Evolutionary conservation across 2,797 vertebrate genomes (phyloP), one percentile per base, ranked within the genome.

Genomic region (Platyrinchus mystaceus): DNA sequence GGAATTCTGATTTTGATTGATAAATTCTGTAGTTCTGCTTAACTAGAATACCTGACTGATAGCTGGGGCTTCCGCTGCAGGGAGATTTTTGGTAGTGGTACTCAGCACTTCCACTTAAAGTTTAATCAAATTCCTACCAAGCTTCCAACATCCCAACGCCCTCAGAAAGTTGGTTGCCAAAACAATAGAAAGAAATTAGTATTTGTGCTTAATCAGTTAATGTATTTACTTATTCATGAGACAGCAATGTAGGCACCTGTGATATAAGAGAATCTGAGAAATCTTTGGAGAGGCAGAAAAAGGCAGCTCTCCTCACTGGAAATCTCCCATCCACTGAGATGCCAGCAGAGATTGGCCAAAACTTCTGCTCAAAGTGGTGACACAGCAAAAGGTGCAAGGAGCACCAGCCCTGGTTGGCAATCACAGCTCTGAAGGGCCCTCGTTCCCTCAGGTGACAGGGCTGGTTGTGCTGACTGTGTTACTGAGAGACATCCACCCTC

Each of bases 391-490:
- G n/a, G 20, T 41, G 50, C 10, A 5, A 37, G n/a, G 49, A 49
- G 28, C 76, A 12, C 37, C 6, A 5, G 4, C 22, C 34, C 52
- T 36, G 63, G 8, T 13, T 36, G 56, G 46, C 56, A 50, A 12
- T 7, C 49, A 5, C 43, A 12, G 34, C 39, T 26, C 70, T 11
- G 30, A 47, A 50, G 32, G 21, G n/a, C 5, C 24, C 22, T 50
- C 4, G 0, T 16, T 37, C 30, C 52, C 22, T 20, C 14, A 3
- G 15, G 27, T 10, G 64, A 30, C 6, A 3, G 36, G 37, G 27
- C 7, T 18, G 16, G 49, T 15, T 24, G 36, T 24, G 62, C 6
- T 63, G 66, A 8, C 3, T 2, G 26, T 27, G 34, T 8, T 53
- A 36, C 49, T 30, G 56, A 10, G 36, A 56, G 55, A 9, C 63